Base-by-base conservation (phyloP, 2,113 vertebrate species). In the Cinclus mexicanus region DNA sequence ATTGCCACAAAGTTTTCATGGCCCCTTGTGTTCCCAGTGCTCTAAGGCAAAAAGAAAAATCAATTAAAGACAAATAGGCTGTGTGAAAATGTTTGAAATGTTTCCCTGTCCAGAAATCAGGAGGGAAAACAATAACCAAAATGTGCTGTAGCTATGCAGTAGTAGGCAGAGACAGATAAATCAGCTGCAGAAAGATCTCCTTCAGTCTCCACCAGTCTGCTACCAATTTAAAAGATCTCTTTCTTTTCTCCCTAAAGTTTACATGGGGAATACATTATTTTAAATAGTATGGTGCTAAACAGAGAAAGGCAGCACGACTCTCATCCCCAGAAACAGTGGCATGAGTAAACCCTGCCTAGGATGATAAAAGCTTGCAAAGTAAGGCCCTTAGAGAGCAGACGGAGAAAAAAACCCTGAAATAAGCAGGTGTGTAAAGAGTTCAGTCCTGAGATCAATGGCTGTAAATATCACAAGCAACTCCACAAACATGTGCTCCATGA, bases 11-110 rank as follows among this genome's bases (percentile, higher is more conserved):
- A 65, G 56, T 64, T 15, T 89, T 82, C 6, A 1, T 18, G 16
- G 50, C 7, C 29, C 26, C 19, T 80, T 57, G 35, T 21, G 42
- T 80, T 93, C 35, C 29, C 52, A 17, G 70, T n/a, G 55, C 55
- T 94, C 70, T 65, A 37, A 86, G 29, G 55, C 42, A 83, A 83
- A 93, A 87, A 67, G 33, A 59, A 75, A 90, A 90, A 86, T 70
- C 49, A 80, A 70, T 74, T 57, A 70, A 90, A 94, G 46, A 47
- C 24, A 88, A 95, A 90, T 46, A 52, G 24, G 2, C 50, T 90
- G 15, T 28, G n/a, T 63, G 52, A 93, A 91, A 92, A 81, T 52
- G 12, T 67, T 90, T 69, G 33, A 44, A 37, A 37, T 37, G 35
- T 37, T 37, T 37, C 35, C 35, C 35, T 37, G 35, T 37, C 35